These are phyloP conservation scores for Peromyscus californicus DNA, from an alignment of 2,113 vertebrate species.

Conservation along the genomic window DNA sequence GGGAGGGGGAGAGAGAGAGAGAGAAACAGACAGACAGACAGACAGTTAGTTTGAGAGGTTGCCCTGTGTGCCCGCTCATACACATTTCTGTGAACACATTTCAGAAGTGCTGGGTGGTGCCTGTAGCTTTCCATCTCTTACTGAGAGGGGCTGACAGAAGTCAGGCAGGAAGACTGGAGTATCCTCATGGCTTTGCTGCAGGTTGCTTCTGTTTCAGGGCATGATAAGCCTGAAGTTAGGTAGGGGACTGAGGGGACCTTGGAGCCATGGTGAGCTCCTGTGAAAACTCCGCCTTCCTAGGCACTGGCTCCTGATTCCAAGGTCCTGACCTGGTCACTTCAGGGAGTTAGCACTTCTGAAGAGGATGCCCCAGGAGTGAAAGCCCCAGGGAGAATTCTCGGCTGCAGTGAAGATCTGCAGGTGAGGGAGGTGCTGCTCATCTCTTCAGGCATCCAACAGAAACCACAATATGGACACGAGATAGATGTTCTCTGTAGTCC, in stretches of 20 bases:
- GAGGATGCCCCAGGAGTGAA: not conserved
- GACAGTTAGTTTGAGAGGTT: not conserved
- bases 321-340: not conserved
- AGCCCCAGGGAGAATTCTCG: not conserved
- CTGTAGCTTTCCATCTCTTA: not conserved
- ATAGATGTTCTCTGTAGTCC: not conserved
- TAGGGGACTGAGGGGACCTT: not conserved
- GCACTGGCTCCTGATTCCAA: not conserved
- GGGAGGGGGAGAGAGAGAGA: not conserved
- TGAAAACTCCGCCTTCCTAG: not conserved
- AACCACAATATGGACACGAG: not conserved
- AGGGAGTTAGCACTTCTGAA: not conserved
- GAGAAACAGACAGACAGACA: not conserved
- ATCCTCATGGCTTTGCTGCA: not conserved
- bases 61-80: no score
- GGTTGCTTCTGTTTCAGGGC: not conserved
- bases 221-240: not conserved
- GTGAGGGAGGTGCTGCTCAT: not conserved
- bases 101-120: not conserved
- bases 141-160: not conserved
- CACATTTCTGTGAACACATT: not conserved
- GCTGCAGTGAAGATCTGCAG: not conserved
- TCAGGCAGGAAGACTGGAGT: not conserved
- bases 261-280: accelerated
- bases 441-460: not conserved